phyloP scores from a whole-genome alignment of 1,140 invertebrate species.

The Drosophila baimaii region DNA sequence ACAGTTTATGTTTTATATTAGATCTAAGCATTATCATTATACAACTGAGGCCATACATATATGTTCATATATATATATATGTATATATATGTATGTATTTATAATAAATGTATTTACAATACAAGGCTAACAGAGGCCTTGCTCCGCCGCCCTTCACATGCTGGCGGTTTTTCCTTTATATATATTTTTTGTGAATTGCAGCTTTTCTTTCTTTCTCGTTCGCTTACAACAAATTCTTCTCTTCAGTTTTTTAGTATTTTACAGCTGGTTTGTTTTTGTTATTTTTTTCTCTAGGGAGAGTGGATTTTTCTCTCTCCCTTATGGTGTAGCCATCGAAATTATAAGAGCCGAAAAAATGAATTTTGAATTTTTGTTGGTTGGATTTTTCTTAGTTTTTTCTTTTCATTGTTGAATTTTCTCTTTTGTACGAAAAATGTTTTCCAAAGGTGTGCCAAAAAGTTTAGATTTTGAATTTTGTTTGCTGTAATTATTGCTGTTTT shows the following conservation, averaged over 20 bases:
- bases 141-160: constrained; percentile 26
- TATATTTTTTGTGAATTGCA: constrained; percentile 42
- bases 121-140: constrained; percentile 17
- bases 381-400: constrained; percentile 19
- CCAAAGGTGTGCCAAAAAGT: constrained; percentile 83
- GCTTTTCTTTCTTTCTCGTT: constrained; percentile 37
- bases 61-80: constrained; percentile 35
- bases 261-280: constrained; percentile 43
- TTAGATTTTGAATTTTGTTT: constrained; percentile 67
- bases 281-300: constrained; percentile 7
- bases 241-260: constrained; percentile 44
- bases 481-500: constrained; percentile 37
- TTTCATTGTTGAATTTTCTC: constrained; percentile 13
- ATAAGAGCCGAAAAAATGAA: constrained; percentile 78
- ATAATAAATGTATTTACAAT: constrained; percentile 68
- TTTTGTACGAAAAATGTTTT: constrained; percentile 80
- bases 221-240: constrained; percentile 66
- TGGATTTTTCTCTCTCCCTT: constrained; percentile 28
- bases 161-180: constrained; percentile 22
- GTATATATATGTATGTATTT: constrained; percentile 34
- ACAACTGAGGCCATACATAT: constrained; percentile 49
- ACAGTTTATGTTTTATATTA: constrained; percentile 41
- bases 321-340: constrained; percentile 45
- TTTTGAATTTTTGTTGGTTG: constrained; percentile 68
- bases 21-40: constrained; percentile 46